These are phyloP conservation scores for Capreolus pygargus DNA, from an alignment of 2,113 vertebrate species.

Conservation along the genomic window DNA sequence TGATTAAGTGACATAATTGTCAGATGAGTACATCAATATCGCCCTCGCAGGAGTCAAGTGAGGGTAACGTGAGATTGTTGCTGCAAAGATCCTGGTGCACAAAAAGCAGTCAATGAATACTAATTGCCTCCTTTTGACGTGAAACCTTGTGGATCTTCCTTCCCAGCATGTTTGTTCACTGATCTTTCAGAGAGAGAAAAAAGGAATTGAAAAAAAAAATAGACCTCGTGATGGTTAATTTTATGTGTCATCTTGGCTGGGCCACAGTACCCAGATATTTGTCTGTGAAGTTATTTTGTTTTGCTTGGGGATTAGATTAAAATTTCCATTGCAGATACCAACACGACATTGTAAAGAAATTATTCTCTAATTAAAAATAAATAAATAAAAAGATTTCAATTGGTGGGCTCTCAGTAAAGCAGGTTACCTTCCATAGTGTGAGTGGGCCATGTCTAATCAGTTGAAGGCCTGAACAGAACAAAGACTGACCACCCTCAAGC, in stretches of 20 bases:
- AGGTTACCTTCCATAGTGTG: neutral
- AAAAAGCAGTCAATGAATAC: fast-evolving
- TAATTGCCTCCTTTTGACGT: too few relatives aligned
- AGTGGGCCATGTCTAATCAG: neutral
- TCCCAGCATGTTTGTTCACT: fast-evolving
- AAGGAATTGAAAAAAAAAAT: neutral
- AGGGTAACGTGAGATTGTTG: fast-evolving
- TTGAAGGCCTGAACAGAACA: neutral
- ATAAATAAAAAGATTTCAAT: neutral
- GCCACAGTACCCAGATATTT: neutral
- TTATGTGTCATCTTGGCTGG: neutral
- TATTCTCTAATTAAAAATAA: neutral
- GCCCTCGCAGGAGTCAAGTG: fast-evolving
- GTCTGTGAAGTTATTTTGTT: neutral
- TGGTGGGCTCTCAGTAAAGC: neutral
- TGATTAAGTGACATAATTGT: neutral
- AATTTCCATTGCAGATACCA: neutral
- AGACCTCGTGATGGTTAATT: neutral
- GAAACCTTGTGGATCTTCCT: neutral
- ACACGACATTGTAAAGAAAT: neutral
- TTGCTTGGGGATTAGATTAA: neutral
- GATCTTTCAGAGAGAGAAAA: neutral
- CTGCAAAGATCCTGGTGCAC: neutral
- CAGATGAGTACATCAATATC: neutral
- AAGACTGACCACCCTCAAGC: neutral